A percentile compares a stretch with the other conserved stretches of the same genome.
These are phyloP conservation scores for Phytoseiulus persimilis DNA, from an alignment of 2,888 invertebrate species.

Conservation along the genomic window DNA sequence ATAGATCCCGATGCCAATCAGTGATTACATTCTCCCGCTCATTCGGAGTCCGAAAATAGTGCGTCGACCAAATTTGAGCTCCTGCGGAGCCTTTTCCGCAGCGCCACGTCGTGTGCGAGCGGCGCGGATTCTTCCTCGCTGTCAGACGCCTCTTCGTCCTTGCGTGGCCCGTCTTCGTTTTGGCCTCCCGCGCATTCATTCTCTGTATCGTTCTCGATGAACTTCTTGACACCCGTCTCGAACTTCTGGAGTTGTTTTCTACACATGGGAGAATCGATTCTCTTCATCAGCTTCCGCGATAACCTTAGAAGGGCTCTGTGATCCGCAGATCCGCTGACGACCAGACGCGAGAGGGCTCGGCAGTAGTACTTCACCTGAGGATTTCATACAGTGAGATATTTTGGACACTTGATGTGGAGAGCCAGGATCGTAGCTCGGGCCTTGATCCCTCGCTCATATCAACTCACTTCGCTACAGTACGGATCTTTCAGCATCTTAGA, in stretches of 20 bases:
- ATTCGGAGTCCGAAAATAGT: background rate
- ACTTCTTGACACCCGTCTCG: background rate
- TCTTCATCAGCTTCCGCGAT: constrained; percentile 7
- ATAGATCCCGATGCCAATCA: too few relatives aligned
- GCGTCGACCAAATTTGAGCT: background rate
- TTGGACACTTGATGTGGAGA: too few relatives aligned
- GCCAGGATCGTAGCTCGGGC: too few relatives aligned
- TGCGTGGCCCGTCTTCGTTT: background rate
- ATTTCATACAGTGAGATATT: background rate
- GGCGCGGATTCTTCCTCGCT: constrained; percentile 13
- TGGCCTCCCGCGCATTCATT: background rate
- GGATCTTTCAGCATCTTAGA: constrained; percentile 11
- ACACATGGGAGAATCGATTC: background rate
- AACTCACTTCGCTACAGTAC: background rate
- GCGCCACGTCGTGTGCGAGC: constrained; percentile 12
- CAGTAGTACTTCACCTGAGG: constrained; percentile 21
- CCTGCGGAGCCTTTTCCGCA: background rate
- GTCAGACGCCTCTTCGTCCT: background rate
- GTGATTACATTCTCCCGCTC: background rate
- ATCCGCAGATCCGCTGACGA: background rate
- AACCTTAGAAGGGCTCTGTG: background rate
- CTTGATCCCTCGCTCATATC: background rate
- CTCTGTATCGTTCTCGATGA: background rate
- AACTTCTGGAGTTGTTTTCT: background rate
- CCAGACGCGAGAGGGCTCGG: background rate